Percentiles rank a stretch among this genome's conserved stretches.
phyloP scores from a whole-genome alignment of 1,140 invertebrate genomes.

The Mactra quadrangularis region DNA sequence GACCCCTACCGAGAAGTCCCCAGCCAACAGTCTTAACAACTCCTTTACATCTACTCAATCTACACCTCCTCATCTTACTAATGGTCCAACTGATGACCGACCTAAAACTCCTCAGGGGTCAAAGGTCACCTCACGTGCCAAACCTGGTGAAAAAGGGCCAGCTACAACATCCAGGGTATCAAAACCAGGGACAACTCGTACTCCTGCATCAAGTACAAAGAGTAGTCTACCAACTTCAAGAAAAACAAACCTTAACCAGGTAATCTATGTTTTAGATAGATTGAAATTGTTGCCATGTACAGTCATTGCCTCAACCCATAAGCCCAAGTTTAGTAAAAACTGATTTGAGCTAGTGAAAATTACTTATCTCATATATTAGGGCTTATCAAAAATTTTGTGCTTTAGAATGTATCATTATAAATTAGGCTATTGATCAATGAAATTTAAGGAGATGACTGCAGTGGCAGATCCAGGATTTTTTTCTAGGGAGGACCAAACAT shows the following conservation, averaged over 20 bases:
- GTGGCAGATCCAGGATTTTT: too few species aligned
- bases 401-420: too few species aligned
- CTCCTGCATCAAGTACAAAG: conserved; percentile 6
- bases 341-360: too few species aligned
- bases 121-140: not conserved
- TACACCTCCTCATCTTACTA: conserved; percentile 16
- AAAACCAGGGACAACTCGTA: not conserved
- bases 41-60: not conserved
- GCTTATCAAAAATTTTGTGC: too few species aligned
- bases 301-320: too few species aligned
- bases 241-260: conserved; percentile 44
- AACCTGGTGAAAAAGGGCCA: conserved; percentile 9
- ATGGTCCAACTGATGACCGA: conserved; percentile 34
- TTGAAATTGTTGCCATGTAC: not conserved
- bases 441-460: too few species aligned
- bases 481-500: too few species aligned
- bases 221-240: conserved; percentile 29
- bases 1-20: not conserved
- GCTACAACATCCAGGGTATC: not conserved
- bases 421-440: too few species aligned
- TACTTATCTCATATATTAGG: too few species aligned
- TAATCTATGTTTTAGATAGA: not conserved
- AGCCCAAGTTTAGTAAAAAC: too few species aligned
- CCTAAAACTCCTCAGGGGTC: conserved; percentile 25
- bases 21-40: conserved; percentile 11